Percentiles rank a stretch among this genome's conserved stretches.
phyloP scores from a whole-genome alignment of 2,888 invertebrate species.

The Phyllotreta striolata region DNA sequence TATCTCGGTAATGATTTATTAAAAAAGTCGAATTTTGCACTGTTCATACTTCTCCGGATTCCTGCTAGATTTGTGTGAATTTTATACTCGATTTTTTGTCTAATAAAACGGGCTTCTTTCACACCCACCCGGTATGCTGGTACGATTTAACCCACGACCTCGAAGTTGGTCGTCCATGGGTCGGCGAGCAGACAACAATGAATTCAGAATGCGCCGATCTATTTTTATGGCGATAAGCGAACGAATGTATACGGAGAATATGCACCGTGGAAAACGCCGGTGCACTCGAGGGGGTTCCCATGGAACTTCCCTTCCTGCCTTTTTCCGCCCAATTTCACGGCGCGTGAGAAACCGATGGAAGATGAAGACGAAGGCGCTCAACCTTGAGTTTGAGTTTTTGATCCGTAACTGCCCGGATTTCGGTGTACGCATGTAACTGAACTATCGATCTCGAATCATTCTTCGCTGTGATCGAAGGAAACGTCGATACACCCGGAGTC shows the following conservation, averaged over 20 bases:
- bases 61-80: no score
- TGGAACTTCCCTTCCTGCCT: conserved; percentile 19
- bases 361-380: no score
- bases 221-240: conserved; percentile 47
- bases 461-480: conserved; percentile 12
- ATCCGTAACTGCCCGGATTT: conserved; percentile 15
- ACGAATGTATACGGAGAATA: conserved; percentile 41
- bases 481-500: conserved; percentile 34
- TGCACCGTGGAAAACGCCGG: conserved; percentile 42
- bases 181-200: conserved; percentile 56
- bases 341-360: conserved; percentile 2
- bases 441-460: conserved; percentile 22
- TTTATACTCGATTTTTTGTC: no score
- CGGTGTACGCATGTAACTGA: conserved; percentile 4
- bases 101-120: no score
- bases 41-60: no score
- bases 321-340: conserved; percentile 17
- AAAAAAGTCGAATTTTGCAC: no score
- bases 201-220: conserved; percentile 44
- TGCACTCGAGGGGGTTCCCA: conserved; percentile 20
- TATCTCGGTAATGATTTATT: no score
- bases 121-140: conserved; percentile 11
- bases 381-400: background rate
- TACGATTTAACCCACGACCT: conserved; percentile 45
- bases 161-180: conserved; percentile 47